Conservation (phyloP, 1,140 invertebrate genomes). For the Vollenhovia emeryi region DNA sequence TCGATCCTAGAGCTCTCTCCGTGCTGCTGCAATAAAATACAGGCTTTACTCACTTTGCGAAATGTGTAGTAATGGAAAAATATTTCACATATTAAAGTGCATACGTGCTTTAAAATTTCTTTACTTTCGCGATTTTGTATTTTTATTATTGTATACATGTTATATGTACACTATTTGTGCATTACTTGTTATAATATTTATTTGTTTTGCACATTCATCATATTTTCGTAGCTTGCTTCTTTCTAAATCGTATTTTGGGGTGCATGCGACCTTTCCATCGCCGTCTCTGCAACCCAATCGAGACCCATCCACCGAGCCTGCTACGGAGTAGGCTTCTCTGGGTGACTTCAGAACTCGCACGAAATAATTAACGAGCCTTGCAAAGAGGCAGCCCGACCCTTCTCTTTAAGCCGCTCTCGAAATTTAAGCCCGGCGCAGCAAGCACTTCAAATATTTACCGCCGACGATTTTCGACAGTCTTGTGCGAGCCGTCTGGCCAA, state of each 20-base stretch:
- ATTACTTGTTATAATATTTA: neutral
- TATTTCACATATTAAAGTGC: neutral
- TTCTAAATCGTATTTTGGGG: neutral
- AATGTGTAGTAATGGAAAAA: neutral
- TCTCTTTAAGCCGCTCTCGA: slow-evolving; percentile 58
- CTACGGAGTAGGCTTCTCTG: slow-evolving; percentile 67
- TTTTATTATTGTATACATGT: too few relatives aligned
- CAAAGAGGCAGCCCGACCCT: slow-evolving; percentile 47
- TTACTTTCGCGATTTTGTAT: neutral
- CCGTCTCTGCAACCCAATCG: slow-evolving; percentile 28
- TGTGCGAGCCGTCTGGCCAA: neutral
- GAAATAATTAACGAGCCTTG: slow-evolving; percentile 84
- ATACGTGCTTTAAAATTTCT: neutral
- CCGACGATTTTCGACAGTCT: slow-evolving; percentile 47
- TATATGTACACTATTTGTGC: neutral
- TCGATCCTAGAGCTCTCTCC: neutral
- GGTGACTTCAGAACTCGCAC: slow-evolving; percentile 78
- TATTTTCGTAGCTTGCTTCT: neutral
- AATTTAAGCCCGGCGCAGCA: slow-evolving; percentile 66
- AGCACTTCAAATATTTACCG: slow-evolving; percentile 73
- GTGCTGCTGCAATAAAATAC: neutral
- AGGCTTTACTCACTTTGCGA: neutral
- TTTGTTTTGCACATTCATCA: neutral
- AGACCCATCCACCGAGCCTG: neutral
- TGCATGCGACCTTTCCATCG: neutral